Conservation (phyloP, 2,113 vertebrate species). For the Misgurnus anguillicaudatus region DNA sequence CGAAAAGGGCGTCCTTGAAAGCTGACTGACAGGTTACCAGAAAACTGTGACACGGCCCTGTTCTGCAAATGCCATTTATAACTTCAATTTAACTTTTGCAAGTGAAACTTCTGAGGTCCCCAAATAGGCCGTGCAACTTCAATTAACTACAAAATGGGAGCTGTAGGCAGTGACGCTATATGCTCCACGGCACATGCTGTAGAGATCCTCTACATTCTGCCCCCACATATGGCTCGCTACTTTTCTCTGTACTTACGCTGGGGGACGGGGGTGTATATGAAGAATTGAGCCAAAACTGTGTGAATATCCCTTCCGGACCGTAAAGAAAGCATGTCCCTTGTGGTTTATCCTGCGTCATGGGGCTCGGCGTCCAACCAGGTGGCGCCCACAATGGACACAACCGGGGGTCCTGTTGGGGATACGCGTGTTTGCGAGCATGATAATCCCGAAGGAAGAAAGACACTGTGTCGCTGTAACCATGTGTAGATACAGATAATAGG, state of each 20-base stretch:
- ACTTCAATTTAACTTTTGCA: conserved; percentile 64
- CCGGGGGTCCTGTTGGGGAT: neutral
- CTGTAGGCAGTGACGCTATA: conserved; percentile 32
- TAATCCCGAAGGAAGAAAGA: conserved; percentile 16
- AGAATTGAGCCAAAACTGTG: conserved; percentile 47
- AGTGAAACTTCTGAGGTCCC: conserved; percentile 53
- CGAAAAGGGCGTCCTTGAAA: conserved; percentile 55
- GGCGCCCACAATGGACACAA: neutral
- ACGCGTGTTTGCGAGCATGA: neutral
- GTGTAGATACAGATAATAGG: conserved; percentile 25
- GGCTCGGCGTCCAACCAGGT: neutral
- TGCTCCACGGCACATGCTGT: conserved; percentile 47
- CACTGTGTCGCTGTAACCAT: neutral
- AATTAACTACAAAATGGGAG: conserved; percentile 58
- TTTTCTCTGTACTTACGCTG: conserved; percentile 53
- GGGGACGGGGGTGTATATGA: conserved; percentile 50
- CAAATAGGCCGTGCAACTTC: conserved; percentile 62
- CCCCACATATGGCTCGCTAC: conserved; percentile 52
- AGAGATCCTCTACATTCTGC: conserved; percentile 48
- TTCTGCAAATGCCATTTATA: conserved; percentile 56
- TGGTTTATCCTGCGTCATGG: conserved; percentile 22
- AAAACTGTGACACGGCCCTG: conserved; percentile 61
- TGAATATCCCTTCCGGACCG: conserved; percentile 20
- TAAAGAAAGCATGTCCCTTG: conserved; percentile 4
- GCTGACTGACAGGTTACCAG: conserved; percentile 48